A percentile compares a stretch with the other conserved stretches of the same genome.
phyloP scores from a whole-genome alignment of 2,113 vertebrate genomes.

The Lophotis ruficrista region DNA sequence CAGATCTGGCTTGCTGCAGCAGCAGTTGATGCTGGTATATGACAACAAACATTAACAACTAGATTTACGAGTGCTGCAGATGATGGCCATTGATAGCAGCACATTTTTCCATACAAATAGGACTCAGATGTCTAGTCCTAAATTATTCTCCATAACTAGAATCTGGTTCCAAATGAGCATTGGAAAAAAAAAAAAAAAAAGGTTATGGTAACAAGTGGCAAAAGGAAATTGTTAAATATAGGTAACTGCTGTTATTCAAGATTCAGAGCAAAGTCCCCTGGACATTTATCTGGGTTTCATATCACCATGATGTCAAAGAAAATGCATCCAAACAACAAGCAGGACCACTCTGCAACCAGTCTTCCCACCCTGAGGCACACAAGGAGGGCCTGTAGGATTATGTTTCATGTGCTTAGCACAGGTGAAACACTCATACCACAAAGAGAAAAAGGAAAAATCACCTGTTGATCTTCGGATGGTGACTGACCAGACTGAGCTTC shows the following conservation, averaged over 20 bases:
- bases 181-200: background rate
- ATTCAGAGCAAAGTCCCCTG: background rate
- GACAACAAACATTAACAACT: background rate
- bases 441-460: conserved; percentile 13
- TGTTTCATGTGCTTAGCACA: background rate
- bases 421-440: background rate
- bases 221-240: background rate
- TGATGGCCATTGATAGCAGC: background rate
- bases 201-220: background rate
- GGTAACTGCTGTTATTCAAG: background rate
- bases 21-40: background rate
- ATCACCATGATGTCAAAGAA: background rate
- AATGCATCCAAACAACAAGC: background rate
- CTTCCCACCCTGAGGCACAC: background rate
- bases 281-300: background rate
- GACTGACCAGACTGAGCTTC: background rate
- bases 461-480: conserved; percentile 55
- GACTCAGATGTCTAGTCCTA: background rate
- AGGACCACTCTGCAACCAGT: background rate
- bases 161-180: background rate
- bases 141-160: background rate
- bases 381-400: background rate
- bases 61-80: background rate
- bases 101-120: background rate
- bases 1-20: background rate